Percentiles rank a stretch among this genome's conserved stretches.
These are phyloP conservation scores for Alloplasta piceator DNA, from an alignment of 2,888 invertebrate genomes.

Conservation along the genomic window DNA sequence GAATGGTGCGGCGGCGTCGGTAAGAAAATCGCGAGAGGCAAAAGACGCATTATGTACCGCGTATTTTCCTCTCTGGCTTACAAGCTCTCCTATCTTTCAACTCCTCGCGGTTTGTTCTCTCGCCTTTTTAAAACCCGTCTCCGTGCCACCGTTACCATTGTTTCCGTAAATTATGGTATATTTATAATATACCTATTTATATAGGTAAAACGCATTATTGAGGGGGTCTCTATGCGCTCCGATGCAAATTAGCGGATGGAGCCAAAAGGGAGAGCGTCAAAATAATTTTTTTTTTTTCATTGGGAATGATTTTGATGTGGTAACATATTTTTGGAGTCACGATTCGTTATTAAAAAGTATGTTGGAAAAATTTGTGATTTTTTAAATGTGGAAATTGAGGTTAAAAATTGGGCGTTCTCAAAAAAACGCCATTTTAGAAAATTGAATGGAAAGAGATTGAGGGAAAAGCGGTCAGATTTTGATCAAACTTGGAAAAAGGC, in stretches of 20 bases:
- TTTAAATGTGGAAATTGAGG: too few relatives aligned
- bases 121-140: constrained; percentile 23
- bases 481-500: too few relatives aligned
- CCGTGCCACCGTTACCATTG: constrained; percentile 54
- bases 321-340: too few relatives aligned
- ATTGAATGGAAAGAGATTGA: too few relatives aligned
- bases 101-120: constrained; percentile 53
- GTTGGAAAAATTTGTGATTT: too few relatives aligned
- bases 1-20: neutral
- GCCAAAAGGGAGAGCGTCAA: too few relatives aligned
- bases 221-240: neutral
- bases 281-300: too few relatives aligned
- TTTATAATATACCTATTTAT: neutral
- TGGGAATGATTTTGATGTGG: too few relatives aligned
- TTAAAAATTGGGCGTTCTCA: too few relatives aligned
- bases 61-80: constrained; percentile 25
- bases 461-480: too few relatives aligned
- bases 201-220: neutral
- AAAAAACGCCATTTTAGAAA: too few relatives aligned
- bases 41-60: constrained; percentile 51
- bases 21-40: constrained; percentile 43
- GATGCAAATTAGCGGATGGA: neutral
- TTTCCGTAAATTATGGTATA: constrained; percentile 30
- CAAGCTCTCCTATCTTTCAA: constrained; percentile 6
- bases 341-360: too few relatives aligned